Base-by-base conservation (phyloP, 2,888 invertebrate species). In the Blera fallax region DNA sequence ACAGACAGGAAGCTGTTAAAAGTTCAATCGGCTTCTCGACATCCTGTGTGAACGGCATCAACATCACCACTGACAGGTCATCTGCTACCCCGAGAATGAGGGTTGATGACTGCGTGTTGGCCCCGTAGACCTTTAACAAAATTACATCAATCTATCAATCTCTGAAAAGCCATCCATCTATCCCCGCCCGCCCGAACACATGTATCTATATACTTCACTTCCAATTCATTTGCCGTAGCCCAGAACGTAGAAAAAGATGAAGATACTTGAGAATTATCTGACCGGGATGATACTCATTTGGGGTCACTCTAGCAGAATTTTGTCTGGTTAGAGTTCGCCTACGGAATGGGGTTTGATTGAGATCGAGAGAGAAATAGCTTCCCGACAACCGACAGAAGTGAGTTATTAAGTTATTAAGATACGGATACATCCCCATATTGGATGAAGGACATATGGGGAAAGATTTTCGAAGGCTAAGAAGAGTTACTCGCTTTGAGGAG, bases 101-200 rank as follows among this genome's bases (percentile, higher is more conserved):
- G 80, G 73, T 79, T 54, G 24, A 72, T 76, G 74, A 70, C 76
- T 77, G 29, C 43, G 69, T 50, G 70, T 27, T 69, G 58, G 67
- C 34, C 56, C 40, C 43, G 69, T 64, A 74, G 69, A 84, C 79
- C 80, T 70, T 70, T 70, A 58, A 80, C 70, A 56, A 80, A 84
- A 84, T 84, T 80, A 84, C 84, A 80, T 65, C 79, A 70, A 84
- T 84, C 80, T 45, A 80, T 84, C 84, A 84, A 74, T 74, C 69
- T 70, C 27, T 37, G 70, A 58, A 62, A 69, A 76, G 37, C 69
- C 58, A 80, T 80, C 54, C 69, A 70, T 84, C 64, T 64, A 16
- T 7, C 11, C 16, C 10, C 10, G 7, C 11, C 11, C 2, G 18
- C 54, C 10, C 14, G 7, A 34, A 21, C 56, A 37, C 74, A 10